Evolutionary conservation across 2,888 invertebrate genomes (phyloP), one percentile per base, ranked within the genome.

Genomic region (Neria commutata): DNA sequence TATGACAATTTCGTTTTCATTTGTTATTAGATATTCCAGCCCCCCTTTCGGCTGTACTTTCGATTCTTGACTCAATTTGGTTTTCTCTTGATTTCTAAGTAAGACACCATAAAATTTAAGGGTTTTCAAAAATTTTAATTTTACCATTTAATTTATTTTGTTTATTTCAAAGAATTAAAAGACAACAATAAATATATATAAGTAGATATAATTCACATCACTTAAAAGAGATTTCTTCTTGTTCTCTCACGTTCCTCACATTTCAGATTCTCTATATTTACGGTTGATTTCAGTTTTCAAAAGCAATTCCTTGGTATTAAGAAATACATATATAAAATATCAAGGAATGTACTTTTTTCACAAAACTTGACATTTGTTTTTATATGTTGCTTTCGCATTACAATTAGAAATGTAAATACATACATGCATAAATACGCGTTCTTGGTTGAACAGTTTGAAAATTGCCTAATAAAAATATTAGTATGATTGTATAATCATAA

Each of bases 161-260:
- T n/a, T n/a, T 42, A 42, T 42, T 14, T 42, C 21, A 14, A 42
- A 42, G 42, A 42, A 21, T 52, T 65, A 65, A 67, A 67, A 67
- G 66, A 69, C 69, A 69, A 68, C 69, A 69, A 68, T 66, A 66
- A 66, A 64, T 62, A 68, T 61, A 67, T 56, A 53, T 37, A 61
- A 56, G 60, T 25, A 45, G 53, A 42, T 42, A 26, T 42, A 45
- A 42, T 42, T 47, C 51, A 54, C 58, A 62, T 59, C 56, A 58
- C 58, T 56, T 56, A 51, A 26, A 51, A 37, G 48, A 14, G 14
- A 25, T 34, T 53, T 42, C 2, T 23, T 47, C 11, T 29, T 29
- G 16, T 29, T 49, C 29, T 26, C 17, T 14, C 37, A n/a, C 10
- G 17, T 37, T 37, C 17, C 17, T 17, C 17, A n/a, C n/a, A 16